Evolutionary conservation across 1,140 invertebrate species (phyloP), one percentile per base, ranked within the genome.

Genomic region (Temnothorax nylanderi): DNA sequence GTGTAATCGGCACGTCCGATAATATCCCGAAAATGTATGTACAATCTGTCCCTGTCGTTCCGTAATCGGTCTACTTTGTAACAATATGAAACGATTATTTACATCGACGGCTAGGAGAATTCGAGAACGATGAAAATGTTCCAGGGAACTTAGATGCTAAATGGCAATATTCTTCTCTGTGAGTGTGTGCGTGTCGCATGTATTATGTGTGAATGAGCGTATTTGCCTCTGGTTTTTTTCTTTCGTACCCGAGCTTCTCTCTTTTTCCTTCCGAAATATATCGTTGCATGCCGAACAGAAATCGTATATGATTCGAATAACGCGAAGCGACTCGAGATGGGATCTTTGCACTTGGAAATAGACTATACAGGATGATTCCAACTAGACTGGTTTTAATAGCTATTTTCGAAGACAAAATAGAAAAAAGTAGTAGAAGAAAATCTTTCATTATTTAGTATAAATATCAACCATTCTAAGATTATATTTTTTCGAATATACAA

Each of bases 81-180:
- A 89, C 86, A 91, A 91, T 92, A 92, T 91, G 77, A 90, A 91
- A 92, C 90, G 91, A 88, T 88, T 92, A 91, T 92, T 82, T 92
- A 92, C 90, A 90, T 82, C 72, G 87, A 90, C 72, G 84, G 72
- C 60, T 87, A 81, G 56, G 51, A 90, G 88, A 71, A 87, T 62
- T 78, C 65, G 62, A 88, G 65, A 82, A 80, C 74, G 69, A 86
- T 87, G 77, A 58, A 49, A 78, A 41, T 74, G 80, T 58, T 7
- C 67, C 6, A 74, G 54, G n/a, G 34, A 82, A 74, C 37, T 58
- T 56, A 26, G 58, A 72, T 5, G 67, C 71, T 32, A 34, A 13
- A 67, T 69, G 44, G 41, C 47, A 18, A 51, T 72, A 85, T 85
- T 32, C 47, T 54, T 65, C 26, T 41, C 6, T 41, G 34, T 11